Percentiles rank a stretch among this genome's conserved stretches.
These are phyloP conservation scores for Spilarctia lutea DNA, from an alignment of 2,888 invertebrate species.

Conservation along the genomic window DNA sequence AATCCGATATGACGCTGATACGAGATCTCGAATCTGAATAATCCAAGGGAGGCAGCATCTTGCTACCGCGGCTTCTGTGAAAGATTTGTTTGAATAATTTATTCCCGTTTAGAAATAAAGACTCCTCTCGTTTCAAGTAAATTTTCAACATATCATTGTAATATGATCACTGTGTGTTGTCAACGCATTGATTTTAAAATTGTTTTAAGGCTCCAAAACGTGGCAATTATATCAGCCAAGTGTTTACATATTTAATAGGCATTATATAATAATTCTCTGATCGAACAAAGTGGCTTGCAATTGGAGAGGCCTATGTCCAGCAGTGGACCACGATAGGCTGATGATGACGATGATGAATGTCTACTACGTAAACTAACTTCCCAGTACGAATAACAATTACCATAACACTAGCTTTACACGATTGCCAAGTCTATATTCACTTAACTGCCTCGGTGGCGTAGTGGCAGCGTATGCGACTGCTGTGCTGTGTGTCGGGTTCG, in stretches of 20 bases:
- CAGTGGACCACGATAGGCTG: too few species aligned
- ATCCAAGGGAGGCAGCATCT: constrained; percentile 62
- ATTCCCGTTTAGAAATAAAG: not conserved
- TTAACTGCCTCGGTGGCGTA: too few species aligned
- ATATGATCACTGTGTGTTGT: not conserved
- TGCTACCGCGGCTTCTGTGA: constrained; percentile 17
- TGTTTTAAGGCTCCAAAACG: not conserved
- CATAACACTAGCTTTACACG: not conserved
- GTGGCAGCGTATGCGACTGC: too few species aligned
- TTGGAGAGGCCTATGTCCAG: too few species aligned
- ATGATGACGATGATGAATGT: too few species aligned
- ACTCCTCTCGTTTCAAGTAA: not conserved
- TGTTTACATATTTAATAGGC: too few species aligned
- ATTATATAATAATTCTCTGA: not conserved
- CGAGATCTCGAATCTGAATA: constrained; percentile 63
- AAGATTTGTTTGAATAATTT: not conserved
- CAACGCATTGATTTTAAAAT: not conserved
- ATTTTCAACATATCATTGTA: not conserved
- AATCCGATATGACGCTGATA: constrained; percentile 74
- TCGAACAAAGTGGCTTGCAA: not conserved
- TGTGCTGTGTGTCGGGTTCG: too few species aligned
- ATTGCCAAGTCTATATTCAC: too few species aligned
- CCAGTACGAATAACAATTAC: not conserved
- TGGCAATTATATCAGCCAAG: too few species aligned
- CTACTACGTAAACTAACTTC: not conserved